Conservation (phyloP, 2,888 invertebrate genomes). For the Drosophila helvetica region DNA sequence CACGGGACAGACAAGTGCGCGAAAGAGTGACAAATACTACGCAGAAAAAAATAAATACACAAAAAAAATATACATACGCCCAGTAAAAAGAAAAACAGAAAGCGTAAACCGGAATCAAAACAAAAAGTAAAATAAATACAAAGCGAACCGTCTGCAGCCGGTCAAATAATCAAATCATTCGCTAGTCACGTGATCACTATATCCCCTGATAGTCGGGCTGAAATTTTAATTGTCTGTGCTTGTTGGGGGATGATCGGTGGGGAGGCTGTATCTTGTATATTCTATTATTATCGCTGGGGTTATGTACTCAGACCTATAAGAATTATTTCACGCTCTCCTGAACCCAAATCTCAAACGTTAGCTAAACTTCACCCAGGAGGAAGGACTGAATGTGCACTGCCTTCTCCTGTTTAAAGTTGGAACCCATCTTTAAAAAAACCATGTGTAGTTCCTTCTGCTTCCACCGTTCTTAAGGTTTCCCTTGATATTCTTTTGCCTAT, state of each 20-base stretch:
- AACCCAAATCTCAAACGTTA: too few relatives aligned
- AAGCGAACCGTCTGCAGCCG: slow-evolving; percentile 42
- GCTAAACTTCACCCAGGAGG: background rate
- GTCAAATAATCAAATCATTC: slow-evolving; percentile 55
- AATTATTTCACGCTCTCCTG: background rate
- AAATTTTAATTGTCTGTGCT: background rate
- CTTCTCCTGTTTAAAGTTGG: background rate
- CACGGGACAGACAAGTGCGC: slow-evolving; percentile 45
- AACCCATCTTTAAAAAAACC: too few relatives aligned
- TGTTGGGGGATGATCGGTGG: background rate
- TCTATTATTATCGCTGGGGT: background rate
- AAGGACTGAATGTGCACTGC: background rate
- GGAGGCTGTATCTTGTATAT: background rate
- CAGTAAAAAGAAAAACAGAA: slow-evolving; percentile 40
- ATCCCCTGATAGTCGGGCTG: background rate
- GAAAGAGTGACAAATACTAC: slow-evolving; percentile 29
- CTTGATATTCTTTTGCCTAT: slow-evolving; percentile 26
- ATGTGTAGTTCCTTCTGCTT: background rate
- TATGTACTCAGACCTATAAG: background rate
- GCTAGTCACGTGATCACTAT: slow-evolving; percentile 61
- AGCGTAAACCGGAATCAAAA: slow-evolving; percentile 47
- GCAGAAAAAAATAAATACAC: slow-evolving; percentile 25
- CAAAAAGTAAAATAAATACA: slow-evolving; percentile 39
- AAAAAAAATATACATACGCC: slow-evolving; percentile 37
- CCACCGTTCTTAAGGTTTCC: slow-evolving; percentile 32